phyloP scores from a whole-genome alignment of 2,888 invertebrate genomes.

The Abrostola triplasia region DNA sequence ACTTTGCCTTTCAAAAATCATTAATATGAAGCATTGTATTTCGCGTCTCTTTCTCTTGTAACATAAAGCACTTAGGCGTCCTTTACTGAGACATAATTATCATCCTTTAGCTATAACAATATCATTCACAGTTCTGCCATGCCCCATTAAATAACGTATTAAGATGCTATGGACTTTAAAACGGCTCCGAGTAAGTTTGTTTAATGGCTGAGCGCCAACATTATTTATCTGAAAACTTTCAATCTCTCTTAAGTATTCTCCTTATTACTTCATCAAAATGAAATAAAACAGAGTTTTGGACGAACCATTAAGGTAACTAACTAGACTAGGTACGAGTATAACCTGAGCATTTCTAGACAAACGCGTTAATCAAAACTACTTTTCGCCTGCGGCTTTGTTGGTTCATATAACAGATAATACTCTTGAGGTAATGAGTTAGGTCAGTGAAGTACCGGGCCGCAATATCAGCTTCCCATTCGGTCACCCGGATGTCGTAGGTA shows the following conservation, averaged over 20 bases:
- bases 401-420: too few species aligned
- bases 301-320: conserved; percentile 8
- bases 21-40: background rate
- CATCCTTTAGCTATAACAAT: conserved; percentile 7
- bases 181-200: conserved; percentile 36
- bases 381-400: too few species aligned
- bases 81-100: conserved; percentile 11
- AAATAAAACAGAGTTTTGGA: conserved; percentile 31
- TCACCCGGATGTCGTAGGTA: too few species aligned
- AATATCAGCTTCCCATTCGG: too few species aligned
- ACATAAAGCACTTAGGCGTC: conserved; percentile 2
- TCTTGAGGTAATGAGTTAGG: too few species aligned
- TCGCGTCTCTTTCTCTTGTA: conserved; percentile 7
- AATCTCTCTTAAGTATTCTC: conserved; percentile 46
- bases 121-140: conserved; percentile 7
- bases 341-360: background rate
- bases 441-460: too few species aligned
- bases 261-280: conserved; percentile 47
- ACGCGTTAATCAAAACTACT: too few species aligned
- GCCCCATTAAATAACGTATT: conserved; percentile 36
- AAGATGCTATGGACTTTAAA: conserved; percentile 39
- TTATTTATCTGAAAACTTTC: conserved; percentile 54
- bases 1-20: background rate
- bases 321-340: conserved; percentile 10
- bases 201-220: conserved; percentile 29